Evolutionary conservation across 2,113 vertebrate species (phyloP).

Genomic region (Ammodytes marinus): DNA sequence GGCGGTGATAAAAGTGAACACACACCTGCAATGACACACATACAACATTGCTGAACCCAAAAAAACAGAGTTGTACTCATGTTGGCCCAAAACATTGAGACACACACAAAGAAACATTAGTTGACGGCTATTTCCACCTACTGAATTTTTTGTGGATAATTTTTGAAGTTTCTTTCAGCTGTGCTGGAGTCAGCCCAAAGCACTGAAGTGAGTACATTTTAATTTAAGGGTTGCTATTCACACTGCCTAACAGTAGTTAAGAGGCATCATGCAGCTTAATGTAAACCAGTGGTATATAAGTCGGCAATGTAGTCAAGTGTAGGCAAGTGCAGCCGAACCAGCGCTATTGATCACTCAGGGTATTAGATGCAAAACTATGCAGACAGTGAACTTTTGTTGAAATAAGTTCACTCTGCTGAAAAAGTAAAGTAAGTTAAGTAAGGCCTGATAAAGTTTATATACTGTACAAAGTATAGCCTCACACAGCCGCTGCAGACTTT

Average conservation of each 20-base stretch:
- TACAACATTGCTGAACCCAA: neutral
- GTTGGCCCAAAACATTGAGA: neutral
- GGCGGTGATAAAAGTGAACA: neutral
- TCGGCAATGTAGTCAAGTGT: too few species aligned
- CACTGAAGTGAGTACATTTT: neutral
- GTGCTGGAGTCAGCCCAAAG: neutral
- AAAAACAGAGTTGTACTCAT: neutral
- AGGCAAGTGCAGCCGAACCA: too few species aligned
- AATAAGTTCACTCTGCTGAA: too few species aligned
- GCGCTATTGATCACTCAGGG: too few species aligned
- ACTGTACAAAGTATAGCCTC: too few species aligned
- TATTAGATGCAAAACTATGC: too few species aligned
- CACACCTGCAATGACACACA: neutral
- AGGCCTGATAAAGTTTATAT: too few species aligned
- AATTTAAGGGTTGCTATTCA: neutral
- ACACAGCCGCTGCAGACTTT: too few species aligned
- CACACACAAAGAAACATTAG: neutral
- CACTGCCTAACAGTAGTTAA: neutral
- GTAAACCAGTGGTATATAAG: too few species aligned
- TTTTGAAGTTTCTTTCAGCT: neutral
- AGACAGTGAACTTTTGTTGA: too few species aligned
- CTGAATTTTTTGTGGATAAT: neutral
- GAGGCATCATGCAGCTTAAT: too few species aligned
- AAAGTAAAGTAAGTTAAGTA: too few species aligned
- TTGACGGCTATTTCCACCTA: neutral